A percentile compares a stretch with the other conserved stretches of the same genome.
Evolutionary conservation across 2,888 invertebrate genomes (phyloP).

Genomic region (Rhodophaea formosa): DNA sequence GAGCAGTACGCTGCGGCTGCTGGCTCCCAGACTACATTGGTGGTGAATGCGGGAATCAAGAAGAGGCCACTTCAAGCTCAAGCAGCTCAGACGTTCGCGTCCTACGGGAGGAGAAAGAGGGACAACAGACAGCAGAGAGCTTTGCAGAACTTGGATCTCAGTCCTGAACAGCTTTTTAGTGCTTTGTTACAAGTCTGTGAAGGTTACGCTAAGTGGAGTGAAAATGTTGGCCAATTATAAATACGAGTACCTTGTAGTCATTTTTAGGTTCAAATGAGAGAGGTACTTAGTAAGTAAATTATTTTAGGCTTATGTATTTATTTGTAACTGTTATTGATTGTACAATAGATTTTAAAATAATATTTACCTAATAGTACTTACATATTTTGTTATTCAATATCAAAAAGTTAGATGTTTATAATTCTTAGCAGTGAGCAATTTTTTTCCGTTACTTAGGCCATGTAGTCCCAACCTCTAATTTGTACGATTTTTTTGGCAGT

Average conservation of each 20-base stretch:
- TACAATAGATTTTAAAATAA: too few relatives aligned
- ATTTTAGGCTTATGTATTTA: too few relatives aligned
- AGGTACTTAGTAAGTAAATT: too few relatives aligned
- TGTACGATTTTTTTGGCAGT: too few relatives aligned
- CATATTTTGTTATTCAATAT: too few relatives aligned
- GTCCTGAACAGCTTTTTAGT: slow-evolving; percentile 74
- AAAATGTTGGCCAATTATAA: slow-evolving; percentile 22
- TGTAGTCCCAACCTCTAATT: too few relatives aligned
- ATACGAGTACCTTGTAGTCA: background rate
- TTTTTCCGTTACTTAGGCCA: too few relatives aligned
- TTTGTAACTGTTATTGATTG: too few relatives aligned
- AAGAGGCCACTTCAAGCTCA: slow-evolving; percentile 57
- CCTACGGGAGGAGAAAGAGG: slow-evolving; percentile 60
- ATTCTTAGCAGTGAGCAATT: too few relatives aligned
- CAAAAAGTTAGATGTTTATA: too few relatives aligned
- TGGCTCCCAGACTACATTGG: slow-evolving; percentile 52
- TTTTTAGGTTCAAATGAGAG: too few relatives aligned
- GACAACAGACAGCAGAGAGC: slow-evolving; percentile 41
- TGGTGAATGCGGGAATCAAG: slow-evolving; percentile 65
- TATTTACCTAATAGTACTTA: too few relatives aligned
- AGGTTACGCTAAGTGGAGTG: slow-evolving; percentile 78
- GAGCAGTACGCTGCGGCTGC: slow-evolving; percentile 54
- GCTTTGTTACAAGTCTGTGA: slow-evolving; percentile 78
- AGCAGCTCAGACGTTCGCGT: slow-evolving; percentile 47
- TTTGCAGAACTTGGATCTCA: slow-evolving; percentile 47